Evolutionary conservation across 2,113 vertebrate species (phyloP), one percentile per base, ranked within the genome.

Genomic region (Pycnonotus jocosus): DNA sequence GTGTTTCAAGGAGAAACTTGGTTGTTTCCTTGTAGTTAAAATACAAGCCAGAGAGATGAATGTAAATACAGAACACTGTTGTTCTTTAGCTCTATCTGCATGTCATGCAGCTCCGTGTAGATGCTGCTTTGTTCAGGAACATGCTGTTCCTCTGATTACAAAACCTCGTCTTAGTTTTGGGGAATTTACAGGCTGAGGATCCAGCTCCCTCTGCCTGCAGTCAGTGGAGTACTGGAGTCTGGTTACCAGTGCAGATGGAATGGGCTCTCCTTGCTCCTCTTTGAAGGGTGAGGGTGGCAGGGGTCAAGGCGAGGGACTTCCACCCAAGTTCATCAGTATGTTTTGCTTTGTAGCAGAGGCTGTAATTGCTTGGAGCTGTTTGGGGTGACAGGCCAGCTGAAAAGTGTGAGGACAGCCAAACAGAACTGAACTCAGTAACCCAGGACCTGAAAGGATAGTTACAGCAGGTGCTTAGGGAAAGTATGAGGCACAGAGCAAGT

Each of bases 1-100:
- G 9, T 58, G 21, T 87, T 88, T 90, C 38, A 37, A 3, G 66
- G 13, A 57, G 38, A 54, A 70, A 62, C 58, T 78, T 61, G 45
- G 12, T 87, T 95, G 37, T 78, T 94, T 92, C n/a, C 33, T 60
- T 80, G 22, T 50, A 86, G 24, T n/a, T 92, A 62, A 81, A 93
- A 77, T 62, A 28, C 31, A 69, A 31, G 45, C 33, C 10, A 24
- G 28, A 12, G 62, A 81, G n/a, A 33, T 80, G 35, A 61, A n/a
- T 66, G 73, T 77, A 54, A 74, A 38, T 85, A 45, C 57, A 88
- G 68, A 11, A 40, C 42, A 30, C 64, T 68, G 17, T 92, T 90
- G 53, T 51, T 61, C 28, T 91, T 69, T 6, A 76, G 48, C 54
- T 89, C 28, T 79, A 1, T 56, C 44, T 57, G 57, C 17, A 2